Evolutionary conservation across 2,888 invertebrate species (phyloP), one percentile per base, ranked within the genome.

Genomic region (Dasypogon diadema): DNA sequence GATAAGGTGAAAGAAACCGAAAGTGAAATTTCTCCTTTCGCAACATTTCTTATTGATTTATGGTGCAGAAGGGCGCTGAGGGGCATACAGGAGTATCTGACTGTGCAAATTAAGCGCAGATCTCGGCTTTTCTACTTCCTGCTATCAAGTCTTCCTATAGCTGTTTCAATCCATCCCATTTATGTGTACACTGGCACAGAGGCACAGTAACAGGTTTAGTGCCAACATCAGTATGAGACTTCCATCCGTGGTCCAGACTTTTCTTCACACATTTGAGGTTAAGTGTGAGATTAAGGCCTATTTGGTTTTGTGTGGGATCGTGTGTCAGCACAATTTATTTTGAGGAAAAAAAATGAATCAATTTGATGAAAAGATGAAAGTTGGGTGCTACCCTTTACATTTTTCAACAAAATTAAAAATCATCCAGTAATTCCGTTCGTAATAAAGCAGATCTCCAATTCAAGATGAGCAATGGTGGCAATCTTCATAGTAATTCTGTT

Each of bases 21-120:
- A 85, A 85, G 85, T 85, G 85, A 85, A 85, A 85, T 83, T 84
- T 85, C 82, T 80, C 82, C 82, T 82, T 83, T 82, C 81, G 76
- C 77, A 74, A 76, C 54, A 54, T 77, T 60, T 73, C 55, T 30
- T 73, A 56, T 73, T 56, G 65, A 68, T 68, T 68, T 48, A 68
- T 68, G 48, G 48, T 14, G 12, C 48, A 68, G 48, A 14, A 24
- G 65, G 65, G 24, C 16, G 12, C 48, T 48, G 48, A 14, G 48
- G 65, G 65, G 24, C 16, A 12, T 18, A 48, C 42, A 14, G 56
- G 56, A n/a, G 26, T 10, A 37, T 21, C 48, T 48, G 65, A 46
- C 65, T 65, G 65, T 46, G 65, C 65, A 48, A 68, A 48, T 68
- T 68, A 60, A 60, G 65, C 26, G 16, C 48, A 48, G 65, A 68